A percentile compares a stretch with the other conserved stretches of the same genome.
These are phyloP conservation scores for Drosophila multiciliata DNA, from an alignment of 2,888 invertebrate species.

Conservation along the genomic window DNA sequence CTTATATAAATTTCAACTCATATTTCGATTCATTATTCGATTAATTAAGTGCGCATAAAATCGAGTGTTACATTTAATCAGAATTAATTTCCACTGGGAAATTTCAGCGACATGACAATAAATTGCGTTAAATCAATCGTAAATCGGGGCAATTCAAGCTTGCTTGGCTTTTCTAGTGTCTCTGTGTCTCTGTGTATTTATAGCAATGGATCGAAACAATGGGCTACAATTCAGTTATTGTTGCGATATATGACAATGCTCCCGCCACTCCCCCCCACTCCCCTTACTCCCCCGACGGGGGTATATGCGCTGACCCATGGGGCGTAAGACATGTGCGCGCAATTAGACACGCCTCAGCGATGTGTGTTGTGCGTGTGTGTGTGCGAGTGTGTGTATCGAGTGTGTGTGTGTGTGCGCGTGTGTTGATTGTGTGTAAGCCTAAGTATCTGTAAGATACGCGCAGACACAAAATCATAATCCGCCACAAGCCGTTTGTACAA, in stretches of 20 bases:
- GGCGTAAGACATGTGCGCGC: conserved; percentile 74
- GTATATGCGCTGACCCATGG: conserved; percentile 35
- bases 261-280: too few relatives aligned
- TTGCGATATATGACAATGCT: conserved; percentile 15
- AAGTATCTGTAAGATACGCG: conserved; percentile 66
- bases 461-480: conserved; percentile 73
- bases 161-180: not conserved
- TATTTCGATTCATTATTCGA: not conserved
- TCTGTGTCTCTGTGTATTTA: conserved; percentile 24
- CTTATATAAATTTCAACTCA: not conserved
- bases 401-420: not conserved
- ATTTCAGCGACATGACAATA: conserved; percentile 25
- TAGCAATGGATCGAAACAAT: conserved; percentile 49
- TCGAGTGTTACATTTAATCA: conserved; percentile 19
- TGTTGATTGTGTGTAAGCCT: conserved; percentile 52
- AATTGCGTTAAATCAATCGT: conserved; percentile 49
- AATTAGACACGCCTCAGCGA: conserved; percentile 70
- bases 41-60: not conserved
- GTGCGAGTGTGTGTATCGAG: too few relatives aligned
- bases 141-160: conserved; percentile 32
- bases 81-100: conserved; percentile 38
- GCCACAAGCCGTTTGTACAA: conserved; percentile 78
- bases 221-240: conserved; percentile 60
- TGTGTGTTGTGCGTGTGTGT: conserved; percentile 3
- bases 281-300: not conserved